Percentiles rank a stretch among this genome's conserved stretches.
Conservation (phyloP, 2,113 vertebrate genomes). For the Gopherus flavomarginatus region DNA sequence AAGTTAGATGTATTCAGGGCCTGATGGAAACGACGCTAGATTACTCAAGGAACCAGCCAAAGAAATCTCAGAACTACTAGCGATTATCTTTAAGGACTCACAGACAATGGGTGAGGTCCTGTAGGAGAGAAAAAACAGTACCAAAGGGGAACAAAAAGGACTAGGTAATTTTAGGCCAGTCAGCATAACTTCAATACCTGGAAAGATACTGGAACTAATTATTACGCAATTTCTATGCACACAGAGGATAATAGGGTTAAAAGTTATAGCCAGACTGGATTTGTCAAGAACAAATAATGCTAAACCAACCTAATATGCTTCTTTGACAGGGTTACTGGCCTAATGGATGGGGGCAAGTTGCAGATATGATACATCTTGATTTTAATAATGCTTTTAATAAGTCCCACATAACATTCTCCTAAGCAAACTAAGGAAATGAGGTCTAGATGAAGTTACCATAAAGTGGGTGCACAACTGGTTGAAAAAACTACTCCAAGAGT, state of each 20-base stretch:
- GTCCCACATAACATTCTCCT: not conserved
- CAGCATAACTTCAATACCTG: not conserved
- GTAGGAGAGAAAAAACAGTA: not conserved
- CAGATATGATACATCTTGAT: not conserved
- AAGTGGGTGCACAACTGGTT: not conserved
- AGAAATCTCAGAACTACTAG: not conserved
- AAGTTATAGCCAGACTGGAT: not conserved
- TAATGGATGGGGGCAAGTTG: not conserved
- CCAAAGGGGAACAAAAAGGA: not conserved
- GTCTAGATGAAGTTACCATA: not conserved
- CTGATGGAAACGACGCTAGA: not conserved
- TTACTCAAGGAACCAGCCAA: not conserved
- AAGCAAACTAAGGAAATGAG: not conserved
- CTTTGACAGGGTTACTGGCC: not conserved
- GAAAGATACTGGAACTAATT: not conserved
- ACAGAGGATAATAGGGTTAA: not conserved
- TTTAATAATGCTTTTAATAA: not conserved
- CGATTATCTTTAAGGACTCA: too few relatives aligned
- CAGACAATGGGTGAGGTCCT: not conserved
- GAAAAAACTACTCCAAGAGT: not conserved
- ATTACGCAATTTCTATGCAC: not conserved
- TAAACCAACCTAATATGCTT: not conserved
- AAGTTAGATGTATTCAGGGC: not conserved
- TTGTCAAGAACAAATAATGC: not conserved
- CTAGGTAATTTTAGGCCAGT: not conserved